These are phyloP conservation scores for Drosophila nasuta DNA, from an alignment of 1,140 invertebrate species.

Conservation along the genomic window DNA sequence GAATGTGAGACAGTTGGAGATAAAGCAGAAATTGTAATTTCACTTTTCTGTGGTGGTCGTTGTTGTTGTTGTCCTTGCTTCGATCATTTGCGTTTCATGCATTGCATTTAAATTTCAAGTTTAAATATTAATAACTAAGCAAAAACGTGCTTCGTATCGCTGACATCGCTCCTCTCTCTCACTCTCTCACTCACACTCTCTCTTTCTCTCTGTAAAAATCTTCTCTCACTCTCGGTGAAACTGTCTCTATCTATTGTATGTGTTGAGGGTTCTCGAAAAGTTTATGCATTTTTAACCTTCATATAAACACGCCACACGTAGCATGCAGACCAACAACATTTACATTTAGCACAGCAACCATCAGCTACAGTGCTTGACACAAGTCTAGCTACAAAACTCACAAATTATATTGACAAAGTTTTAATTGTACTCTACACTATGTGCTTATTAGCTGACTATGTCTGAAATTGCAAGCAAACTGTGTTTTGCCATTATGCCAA, in stretches of 20 bases:
- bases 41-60: conserved; percentile 20
- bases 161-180: not conserved
- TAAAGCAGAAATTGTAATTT: conserved; percentile 43
- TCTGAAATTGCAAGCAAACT: too few relatives aligned
- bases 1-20: conserved; percentile 4
- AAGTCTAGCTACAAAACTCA: conserved; percentile 18
- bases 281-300: conserved; percentile 76
- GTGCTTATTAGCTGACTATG: not conserved
- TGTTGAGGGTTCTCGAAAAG: conserved; percentile 47
- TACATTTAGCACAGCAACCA: conserved; percentile 14
- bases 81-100: conserved; percentile 62
- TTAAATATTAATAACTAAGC: conserved; percentile 78
- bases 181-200: not conserved
- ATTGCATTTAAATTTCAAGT: conserved; percentile 73
- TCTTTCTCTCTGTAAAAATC: not conserved
- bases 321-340: conserved; percentile 17
- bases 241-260: not conserved
- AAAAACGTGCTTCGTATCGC: conserved; percentile 36
- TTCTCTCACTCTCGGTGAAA: not conserved
- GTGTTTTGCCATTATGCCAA: too few relatives aligned
- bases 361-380: conserved; percentile 23
- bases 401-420: too few relatives aligned
- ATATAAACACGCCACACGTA: conserved; percentile 51
- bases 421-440: not conserved
- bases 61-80: conserved; percentile 24